phyloP scores from a whole-genome alignment of 2,888 invertebrate species.

The Ceriagrion tenellum region DNA sequence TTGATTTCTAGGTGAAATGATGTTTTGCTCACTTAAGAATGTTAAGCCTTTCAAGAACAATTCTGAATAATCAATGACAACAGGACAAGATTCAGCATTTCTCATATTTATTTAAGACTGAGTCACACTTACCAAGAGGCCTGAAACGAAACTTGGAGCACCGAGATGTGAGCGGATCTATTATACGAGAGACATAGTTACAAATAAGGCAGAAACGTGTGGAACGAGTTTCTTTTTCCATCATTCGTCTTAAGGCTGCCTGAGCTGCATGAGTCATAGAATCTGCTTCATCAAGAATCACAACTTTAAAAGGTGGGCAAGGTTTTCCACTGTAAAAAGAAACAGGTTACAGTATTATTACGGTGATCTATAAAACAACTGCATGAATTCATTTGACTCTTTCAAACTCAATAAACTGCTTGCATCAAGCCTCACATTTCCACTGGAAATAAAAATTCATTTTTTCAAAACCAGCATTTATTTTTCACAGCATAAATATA shows the following conservation, averaged over 20 bases:
- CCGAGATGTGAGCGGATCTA: conserved; percentile 97
- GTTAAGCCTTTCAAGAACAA: no score
- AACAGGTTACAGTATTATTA: background rate
- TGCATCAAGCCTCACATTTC: no score
- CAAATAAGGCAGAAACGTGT: conserved; percentile 99
- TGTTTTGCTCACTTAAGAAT: no score
- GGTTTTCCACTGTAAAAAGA: conserved; percentile 84
- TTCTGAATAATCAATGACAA: no score
- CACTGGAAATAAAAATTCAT: no score
- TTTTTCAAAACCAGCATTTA: no score
- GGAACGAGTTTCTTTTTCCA: conserved; percentile 96
- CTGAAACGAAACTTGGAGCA: conserved; percentile 99
- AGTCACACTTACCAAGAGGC: conserved; percentile 84
- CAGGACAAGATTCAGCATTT: no score
- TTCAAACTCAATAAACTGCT: no score
- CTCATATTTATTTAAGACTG: no score
- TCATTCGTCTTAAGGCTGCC: conserved; percentile 96
- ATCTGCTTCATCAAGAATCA: conserved; percentile 99
- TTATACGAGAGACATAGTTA: conserved; percentile 98
- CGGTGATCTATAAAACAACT: background rate
- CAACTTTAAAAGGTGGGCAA: conserved; percentile 96
- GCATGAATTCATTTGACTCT: no score
- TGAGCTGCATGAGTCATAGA: conserved; percentile 99
- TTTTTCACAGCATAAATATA: no score
- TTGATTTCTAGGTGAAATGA: no score